These are phyloP conservation scores for Nyctereutes procyonoides DNA, from an alignment of 2,113 vertebrate species.

Conservation along the genomic window DNA sequence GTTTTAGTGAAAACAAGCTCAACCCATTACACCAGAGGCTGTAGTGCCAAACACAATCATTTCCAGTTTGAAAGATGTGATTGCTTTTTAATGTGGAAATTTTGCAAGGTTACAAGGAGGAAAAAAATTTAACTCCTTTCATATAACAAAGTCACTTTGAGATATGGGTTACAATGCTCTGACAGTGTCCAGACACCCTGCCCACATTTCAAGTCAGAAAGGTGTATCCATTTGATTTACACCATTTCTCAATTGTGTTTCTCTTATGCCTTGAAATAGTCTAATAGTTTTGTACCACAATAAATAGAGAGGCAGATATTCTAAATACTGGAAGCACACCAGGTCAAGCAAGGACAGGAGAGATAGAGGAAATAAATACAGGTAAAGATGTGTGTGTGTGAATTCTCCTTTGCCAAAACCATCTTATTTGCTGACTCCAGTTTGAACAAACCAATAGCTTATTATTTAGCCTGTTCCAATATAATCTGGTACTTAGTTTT, in stretches of 20 bases:
- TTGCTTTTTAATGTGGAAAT: slow-evolving; percentile 88
- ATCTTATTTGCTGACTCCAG: slow-evolving; percentile 53
- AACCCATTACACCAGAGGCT: slow-evolving; percentile 85
- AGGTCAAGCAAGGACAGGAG: slow-evolving; percentile 68
- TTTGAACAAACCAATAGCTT: slow-evolving; percentile 35
- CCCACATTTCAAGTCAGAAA: slow-evolving; percentile 80
- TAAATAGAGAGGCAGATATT: slow-evolving; percentile 78
- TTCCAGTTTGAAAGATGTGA: slow-evolving; percentile 88
- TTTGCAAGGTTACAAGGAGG: slow-evolving; percentile 86
- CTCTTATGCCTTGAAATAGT: slow-evolving; percentile 83
- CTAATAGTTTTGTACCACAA: slow-evolving; percentile 80
- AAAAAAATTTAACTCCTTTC: slow-evolving; percentile 86
- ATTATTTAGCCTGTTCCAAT: not conserved
- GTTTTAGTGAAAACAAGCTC: slow-evolving; percentile 89
- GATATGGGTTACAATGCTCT: slow-evolving; percentile 83
- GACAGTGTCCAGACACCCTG: slow-evolving; percentile 91
- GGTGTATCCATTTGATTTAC: slow-evolving; percentile 85
- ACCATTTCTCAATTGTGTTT: slow-evolving; percentile 80
- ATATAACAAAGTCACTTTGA: slow-evolving; percentile 88
- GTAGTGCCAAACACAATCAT: slow-evolving; percentile 90
- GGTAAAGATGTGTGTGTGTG: slow-evolving; percentile 46
- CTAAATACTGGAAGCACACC: slow-evolving; percentile 74
- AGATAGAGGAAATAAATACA: slow-evolving; percentile 64
- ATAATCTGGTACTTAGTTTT: slow-evolving; percentile 31
- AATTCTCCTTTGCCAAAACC: slow-evolving; percentile 46